Conservation (phyloP, 2,113 vertebrate genomes). For the Hyaena hyaena region DNA sequence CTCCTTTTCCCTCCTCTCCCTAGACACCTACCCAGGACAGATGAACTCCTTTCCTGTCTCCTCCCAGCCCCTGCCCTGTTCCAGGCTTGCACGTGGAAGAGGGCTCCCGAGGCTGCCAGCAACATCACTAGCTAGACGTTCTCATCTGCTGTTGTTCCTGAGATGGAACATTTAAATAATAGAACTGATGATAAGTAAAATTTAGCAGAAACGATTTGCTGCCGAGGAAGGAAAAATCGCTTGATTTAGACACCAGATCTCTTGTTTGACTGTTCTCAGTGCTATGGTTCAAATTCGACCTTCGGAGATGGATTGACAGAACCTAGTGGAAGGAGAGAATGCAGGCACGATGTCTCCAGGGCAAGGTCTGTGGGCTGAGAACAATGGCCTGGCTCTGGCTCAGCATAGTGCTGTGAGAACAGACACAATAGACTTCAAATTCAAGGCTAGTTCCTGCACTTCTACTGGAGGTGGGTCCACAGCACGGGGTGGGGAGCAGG, state of each 20-base stretch:
- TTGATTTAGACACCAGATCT: conserved; percentile 23
- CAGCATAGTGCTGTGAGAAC: background rate
- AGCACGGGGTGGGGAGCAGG: background rate
- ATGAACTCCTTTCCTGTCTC: background rate
- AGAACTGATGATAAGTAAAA: background rate
- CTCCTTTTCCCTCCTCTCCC: background rate
- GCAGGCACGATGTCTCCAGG: background rate
- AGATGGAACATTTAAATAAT: conserved; percentile 43
- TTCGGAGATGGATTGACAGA: conserved; percentile 42
- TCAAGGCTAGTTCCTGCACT: background rate
- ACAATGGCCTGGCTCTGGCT: background rate
- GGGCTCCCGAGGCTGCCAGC: background rate
- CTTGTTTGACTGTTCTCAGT: background rate
- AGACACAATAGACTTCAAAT: background rate
- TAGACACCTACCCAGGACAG: background rate
- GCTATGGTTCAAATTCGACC: background rate
- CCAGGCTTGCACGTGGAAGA: background rate
- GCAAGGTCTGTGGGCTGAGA: background rate
- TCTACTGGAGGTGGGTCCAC: background rate
- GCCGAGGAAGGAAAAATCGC: conserved; percentile 7
- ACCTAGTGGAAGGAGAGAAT: background rate
- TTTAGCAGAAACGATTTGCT: background rate
- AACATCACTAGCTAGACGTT: background rate
- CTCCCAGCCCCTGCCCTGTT: rapidly evolving
- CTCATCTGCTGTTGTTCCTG: background rate